Base-by-base conservation (phyloP, 2,113 vertebrate genomes). In the Xenopus borealis region DNA sequence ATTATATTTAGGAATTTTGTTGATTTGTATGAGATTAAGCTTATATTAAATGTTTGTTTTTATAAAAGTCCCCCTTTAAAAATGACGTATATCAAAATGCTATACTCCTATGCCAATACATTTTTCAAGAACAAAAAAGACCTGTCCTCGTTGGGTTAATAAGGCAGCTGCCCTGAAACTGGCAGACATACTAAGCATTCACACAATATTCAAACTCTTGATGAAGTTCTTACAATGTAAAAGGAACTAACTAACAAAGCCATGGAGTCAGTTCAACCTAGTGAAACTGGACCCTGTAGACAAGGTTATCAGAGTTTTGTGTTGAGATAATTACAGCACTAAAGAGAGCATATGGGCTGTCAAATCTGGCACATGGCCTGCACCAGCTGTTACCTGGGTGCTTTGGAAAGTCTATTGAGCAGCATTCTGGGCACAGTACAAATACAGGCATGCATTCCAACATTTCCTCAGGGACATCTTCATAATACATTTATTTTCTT, bases 301-400 rank as follows among this genome's bases (percentile, higher is more conserved):
- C 90, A 83, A 90, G 91, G 92, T 92, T 94, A 96, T 95, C 91
- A 94, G 93, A 96, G 93, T 95, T 98, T 95, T 97, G 95, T 96
- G 95, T 95, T 91, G 92, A 96, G 95, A 96, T 98, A 99, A 99
- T 98, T 96, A 95, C 93, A 87, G 91, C 92, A 95, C 94, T 98
- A 96, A 98, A 95, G 91, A 92, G 87, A 92, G 95, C 97, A 98
- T 99, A 98, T 99, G 96, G 94, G 94, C 94, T 92, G 90, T 93
- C 90, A 91, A 89, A 85, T 87, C 90, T 96, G 94, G 94, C 94
- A 89, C 88, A 92, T 91, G 89, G 92, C 91, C 92, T 85, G 83
- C 89, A 85, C 94, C 97, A 99, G 96, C 96, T 98, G 96, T 95
- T 96, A 95, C 93, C 94, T 95, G 94, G 92, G 91, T 89, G 90